A percentile compares a stretch with the other conserved stretches of the same genome.
phyloP scores from a whole-genome alignment of 2,888 invertebrate genomes.

The Ormia ochracea region DNA sequence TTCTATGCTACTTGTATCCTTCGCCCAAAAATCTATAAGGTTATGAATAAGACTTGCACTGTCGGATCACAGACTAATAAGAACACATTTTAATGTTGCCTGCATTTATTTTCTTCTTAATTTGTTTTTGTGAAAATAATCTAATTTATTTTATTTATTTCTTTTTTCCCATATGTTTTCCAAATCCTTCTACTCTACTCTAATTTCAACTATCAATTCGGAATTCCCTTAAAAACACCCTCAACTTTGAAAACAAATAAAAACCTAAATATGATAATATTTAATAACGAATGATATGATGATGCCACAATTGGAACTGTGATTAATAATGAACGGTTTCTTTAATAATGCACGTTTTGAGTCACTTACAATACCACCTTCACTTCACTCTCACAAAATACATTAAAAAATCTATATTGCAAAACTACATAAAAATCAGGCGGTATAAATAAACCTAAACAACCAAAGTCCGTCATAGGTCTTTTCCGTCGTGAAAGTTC shows the following conservation, averaged over 20 bases:
- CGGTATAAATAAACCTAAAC: constrained; percentile 91
- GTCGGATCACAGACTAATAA: too few species aligned
- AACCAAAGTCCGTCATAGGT: constrained; percentile 91
- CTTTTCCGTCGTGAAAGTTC: constrained; percentile 90
- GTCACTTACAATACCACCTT: constrained; percentile 8
- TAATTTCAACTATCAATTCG: constrained; percentile 42
- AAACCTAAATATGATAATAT: background rate
- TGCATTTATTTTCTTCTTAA: constrained; percentile 35
- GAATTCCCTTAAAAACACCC: constrained; percentile 17
- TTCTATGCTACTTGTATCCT: constrained; percentile 28
- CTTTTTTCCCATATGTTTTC: constrained; percentile 69
- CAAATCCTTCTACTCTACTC: constrained; percentile 63
- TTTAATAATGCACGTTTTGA: constrained; percentile 20
- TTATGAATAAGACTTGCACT: background rate
- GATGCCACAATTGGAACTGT: constrained; percentile 10
- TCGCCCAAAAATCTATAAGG: background rate
- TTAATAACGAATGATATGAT: constrained; percentile 2
- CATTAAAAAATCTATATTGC: constrained; percentile 18
- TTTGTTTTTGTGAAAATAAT: constrained; percentile 16
- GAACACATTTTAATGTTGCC: constrained; percentile 5
- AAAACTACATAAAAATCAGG: constrained; percentile 77
- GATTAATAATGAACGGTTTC: background rate
- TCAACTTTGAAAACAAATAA: background rate
- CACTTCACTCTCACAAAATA: constrained; percentile 1
- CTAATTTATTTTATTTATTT: constrained; percentile 65